These are phyloP conservation scores for Daphoenositta chrysoptera DNA, from an alignment of 2,113 vertebrate genomes.

Conservation along the genomic window DNA sequence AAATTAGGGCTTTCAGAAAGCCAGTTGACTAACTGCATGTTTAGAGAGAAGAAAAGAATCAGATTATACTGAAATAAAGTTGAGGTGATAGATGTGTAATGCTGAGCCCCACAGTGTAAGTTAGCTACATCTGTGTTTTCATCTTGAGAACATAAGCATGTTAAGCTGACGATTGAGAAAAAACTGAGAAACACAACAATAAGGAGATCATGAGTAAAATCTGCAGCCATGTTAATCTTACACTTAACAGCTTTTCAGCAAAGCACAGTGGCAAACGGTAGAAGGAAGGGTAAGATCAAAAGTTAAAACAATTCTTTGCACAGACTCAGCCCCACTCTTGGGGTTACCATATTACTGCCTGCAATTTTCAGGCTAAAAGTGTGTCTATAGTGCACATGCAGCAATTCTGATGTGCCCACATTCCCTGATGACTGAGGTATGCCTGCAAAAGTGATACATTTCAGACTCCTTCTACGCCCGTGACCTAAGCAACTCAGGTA, in stretches of 20 bases:
- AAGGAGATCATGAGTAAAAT: not conserved
- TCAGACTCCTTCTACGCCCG: not conserved
- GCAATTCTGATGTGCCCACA: not conserved
- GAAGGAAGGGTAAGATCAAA: not conserved
- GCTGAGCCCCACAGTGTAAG: not conserved
- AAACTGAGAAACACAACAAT: not conserved
- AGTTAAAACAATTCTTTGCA: not conserved
- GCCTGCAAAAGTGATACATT: not conserved
- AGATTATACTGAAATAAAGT: not conserved
- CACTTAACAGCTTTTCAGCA: not conserved
- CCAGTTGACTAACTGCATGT: not conserved
- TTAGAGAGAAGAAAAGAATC: not conserved
- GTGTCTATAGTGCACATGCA: not conserved
- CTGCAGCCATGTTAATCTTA: not conserved
- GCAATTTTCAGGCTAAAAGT: not conserved
- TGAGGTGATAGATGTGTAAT: not conserved
- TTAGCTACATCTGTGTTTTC: not conserved
- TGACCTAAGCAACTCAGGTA: accelerated
- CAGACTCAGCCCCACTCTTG: not conserved
- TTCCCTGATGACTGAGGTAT: not conserved
- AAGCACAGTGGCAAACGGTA: not conserved
- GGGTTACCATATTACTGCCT: not conserved
- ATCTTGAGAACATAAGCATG: not conserved
- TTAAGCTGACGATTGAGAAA: not conserved
- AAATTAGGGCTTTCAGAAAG: not conserved